phyloP scores from a whole-genome alignment of 1,140 invertebrate species.

The Akabosia matsudoensis region DNA sequence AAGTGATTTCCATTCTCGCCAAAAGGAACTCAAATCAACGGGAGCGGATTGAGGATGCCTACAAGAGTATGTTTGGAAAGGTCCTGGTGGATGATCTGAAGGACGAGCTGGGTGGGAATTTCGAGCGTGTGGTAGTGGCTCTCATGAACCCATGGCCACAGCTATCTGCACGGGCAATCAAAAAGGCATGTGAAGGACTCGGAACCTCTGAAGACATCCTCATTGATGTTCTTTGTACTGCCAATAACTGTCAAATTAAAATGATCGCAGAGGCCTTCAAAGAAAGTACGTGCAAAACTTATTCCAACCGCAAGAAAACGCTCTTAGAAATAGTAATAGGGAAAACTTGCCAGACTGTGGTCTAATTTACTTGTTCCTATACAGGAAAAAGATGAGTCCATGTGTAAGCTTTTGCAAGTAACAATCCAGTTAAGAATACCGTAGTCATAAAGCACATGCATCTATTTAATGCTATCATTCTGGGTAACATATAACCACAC shows the following conservation, averaged over 20 bases:
- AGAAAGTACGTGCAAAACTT: conserved; percentile 61
- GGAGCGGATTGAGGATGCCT: conserved; percentile 81
- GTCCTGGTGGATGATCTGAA: conserved; percentile 72
- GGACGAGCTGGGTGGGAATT: conserved; percentile 58
- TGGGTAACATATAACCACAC: neutral
- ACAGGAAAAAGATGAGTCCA: neutral
- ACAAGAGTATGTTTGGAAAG: conserved; percentile 92
- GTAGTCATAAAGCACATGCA: too few relatives aligned
- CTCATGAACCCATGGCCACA: conserved; percentile 56
- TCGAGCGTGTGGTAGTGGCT: conserved; percentile 57
- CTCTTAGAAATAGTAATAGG: too few relatives aligned
- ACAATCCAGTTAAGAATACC: neutral
- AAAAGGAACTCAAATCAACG: conserved; percentile 84
- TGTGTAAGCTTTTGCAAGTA: neutral
- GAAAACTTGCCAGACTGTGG: too few relatives aligned
- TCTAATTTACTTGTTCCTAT: too few relatives aligned
- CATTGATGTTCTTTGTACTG: conserved; percentile 84
- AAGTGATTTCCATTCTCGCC: conserved; percentile 84
- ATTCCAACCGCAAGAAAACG: neutral
- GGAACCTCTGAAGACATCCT: conserved; percentile 67
- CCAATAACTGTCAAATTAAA: conserved; percentile 79
- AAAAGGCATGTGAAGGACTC: conserved; percentile 54
- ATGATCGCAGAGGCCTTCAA: conserved; percentile 78
- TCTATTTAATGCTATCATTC: neutral
- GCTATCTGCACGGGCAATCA: conserved; percentile 56